Evolutionary conservation across 2,888 invertebrate genomes (phyloP).

Genomic region (Brachyptera risi): DNA sequence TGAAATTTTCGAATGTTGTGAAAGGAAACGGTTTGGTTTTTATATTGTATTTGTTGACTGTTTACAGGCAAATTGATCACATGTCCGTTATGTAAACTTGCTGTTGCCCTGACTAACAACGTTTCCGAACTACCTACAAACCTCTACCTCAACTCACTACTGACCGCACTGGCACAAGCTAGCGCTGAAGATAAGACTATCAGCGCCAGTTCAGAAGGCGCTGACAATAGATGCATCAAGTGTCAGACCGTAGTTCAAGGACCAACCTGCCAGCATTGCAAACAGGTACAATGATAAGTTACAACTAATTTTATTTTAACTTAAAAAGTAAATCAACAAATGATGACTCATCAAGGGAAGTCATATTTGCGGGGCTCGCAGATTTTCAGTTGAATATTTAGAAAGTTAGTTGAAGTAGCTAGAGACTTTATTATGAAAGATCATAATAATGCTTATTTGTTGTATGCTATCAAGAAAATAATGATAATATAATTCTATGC

Average conservation of each 20-base stretch:
- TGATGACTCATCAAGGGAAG: too few species aligned
- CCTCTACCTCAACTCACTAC: constrained; percentile 60
- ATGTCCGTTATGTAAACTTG: constrained; percentile 59
- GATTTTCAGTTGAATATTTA: too few species aligned
- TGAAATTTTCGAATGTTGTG: too few species aligned
- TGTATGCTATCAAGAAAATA: too few species aligned
- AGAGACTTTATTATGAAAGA: too few species aligned
- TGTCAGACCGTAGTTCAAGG: constrained; percentile 43
- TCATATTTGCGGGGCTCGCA: too few species aligned
- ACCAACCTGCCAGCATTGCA: constrained; percentile 55
- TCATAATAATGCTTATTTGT: too few species aligned
- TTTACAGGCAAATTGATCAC: constrained; percentile 34
- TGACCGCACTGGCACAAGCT: constrained; percentile 47
- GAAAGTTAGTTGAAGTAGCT: too few species aligned
- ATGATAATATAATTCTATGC: too few species aligned
- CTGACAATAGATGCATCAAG: constrained; percentile 44
- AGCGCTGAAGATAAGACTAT: background rate
- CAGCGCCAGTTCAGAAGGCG: too few species aligned
- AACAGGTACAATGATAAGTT: constrained; percentile 57
- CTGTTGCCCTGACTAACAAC: constrained; percentile 43
- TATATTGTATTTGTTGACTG: background rate
- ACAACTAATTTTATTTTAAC: too few species aligned
- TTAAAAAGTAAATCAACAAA: too few species aligned
- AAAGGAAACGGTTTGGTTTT: constrained; percentile 10
- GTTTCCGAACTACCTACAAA: constrained; percentile 61